A percentile compares a stretch with the other conserved stretches of the same genome.
These are phyloP conservation scores for Cephus sareptanus DNA, from an alignment of 2,888 invertebrate genomes.

Conservation along the genomic window DNA sequence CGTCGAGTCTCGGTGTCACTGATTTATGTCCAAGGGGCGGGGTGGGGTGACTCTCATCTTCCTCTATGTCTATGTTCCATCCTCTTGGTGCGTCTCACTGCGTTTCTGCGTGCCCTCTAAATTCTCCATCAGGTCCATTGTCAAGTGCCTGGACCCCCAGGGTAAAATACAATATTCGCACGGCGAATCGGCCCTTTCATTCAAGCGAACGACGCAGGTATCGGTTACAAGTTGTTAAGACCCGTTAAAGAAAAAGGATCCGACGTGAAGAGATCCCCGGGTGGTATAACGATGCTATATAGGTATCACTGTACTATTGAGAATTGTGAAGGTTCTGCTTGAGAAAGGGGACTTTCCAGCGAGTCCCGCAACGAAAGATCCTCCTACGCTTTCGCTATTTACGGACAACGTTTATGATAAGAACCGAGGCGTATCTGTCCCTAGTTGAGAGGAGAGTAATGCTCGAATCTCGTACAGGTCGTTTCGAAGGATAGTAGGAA, in stretches of 20 bases:
- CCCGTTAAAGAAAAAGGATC: constrained; percentile 32
- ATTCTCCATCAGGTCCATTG: constrained; percentile 26
- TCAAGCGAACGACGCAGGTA: constrained; percentile 42
- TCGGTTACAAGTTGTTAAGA: constrained; percentile 58
- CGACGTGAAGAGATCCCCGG: constrained; percentile 19
- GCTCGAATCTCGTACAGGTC: background rate
- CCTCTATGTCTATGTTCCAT: background rate
- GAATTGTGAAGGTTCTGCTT: background rate
- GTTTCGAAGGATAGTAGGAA: background rate
- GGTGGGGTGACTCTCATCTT: constrained; percentile 1
- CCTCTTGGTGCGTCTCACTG: background rate
- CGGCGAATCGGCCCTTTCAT: constrained; percentile 38
- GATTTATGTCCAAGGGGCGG: constrained; percentile 32
- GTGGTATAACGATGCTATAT: constrained; percentile 21
- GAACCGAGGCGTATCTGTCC: background rate
- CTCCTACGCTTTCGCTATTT: background rate
- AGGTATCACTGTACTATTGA: background rate
- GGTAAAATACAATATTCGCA: constrained; percentile 30
- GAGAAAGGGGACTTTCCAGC: background rate
- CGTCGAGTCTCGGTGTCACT: constrained; percentile 24
- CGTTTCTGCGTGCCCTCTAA: constrained; percentile 11
- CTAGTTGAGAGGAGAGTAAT: background rate
- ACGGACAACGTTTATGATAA: background rate
- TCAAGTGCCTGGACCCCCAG: constrained; percentile 23
- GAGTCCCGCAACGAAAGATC: background rate